Evolutionary conservation across 2,113 vertebrate genomes (phyloP), one percentile per base, ranked within the genome.

Genomic region (Apteryx owenii): DNA sequence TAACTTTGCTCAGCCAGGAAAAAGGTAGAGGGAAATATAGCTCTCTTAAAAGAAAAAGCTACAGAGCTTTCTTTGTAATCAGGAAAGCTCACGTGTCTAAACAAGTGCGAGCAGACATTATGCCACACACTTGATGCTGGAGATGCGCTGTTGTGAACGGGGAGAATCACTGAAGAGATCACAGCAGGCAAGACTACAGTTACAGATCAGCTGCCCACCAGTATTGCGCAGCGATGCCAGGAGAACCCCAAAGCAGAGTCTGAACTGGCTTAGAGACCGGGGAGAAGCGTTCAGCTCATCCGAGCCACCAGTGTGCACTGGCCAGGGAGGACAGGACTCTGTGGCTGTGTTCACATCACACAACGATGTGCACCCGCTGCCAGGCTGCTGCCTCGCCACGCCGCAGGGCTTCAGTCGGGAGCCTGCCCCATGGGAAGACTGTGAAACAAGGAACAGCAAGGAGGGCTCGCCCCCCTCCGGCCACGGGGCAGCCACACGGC

Each of bases 401-500:
- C 36, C 7, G 36, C 44, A 11, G 44, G 21, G 61, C 44, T 44
- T 13, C 21, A 26, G 14, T 11, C 1, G 0, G 64, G 9, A 70
- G 7, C 26, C 71, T 5, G 26, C 56, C 29, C 12, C 7, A 38
- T 38, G 13, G 33, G 33, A 62, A 33, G 54, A 46, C 40, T 2
- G 12, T n/a, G 65, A 42, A 21, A 38, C 42, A 60, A 44, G 51
- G 13, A 56, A 33, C 11, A 60, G 36, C 33, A 33, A 16, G 17
- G 22, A 40, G 22, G 33, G 12, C 22, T 62, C 40, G 15, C 14
- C 44, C 44, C 44, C 44, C 36, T 38, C 36, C 44, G 14, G 44
- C 44, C 44, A 16, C 0, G 1, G 62, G 65, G 12, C 25, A 89
- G 44, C 44, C 78, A 50, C 48, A 2, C 0, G 2, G 29, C 28